Conservation (phyloP, 1,140 invertebrate genomes). For the Atta colombica region DNA sequence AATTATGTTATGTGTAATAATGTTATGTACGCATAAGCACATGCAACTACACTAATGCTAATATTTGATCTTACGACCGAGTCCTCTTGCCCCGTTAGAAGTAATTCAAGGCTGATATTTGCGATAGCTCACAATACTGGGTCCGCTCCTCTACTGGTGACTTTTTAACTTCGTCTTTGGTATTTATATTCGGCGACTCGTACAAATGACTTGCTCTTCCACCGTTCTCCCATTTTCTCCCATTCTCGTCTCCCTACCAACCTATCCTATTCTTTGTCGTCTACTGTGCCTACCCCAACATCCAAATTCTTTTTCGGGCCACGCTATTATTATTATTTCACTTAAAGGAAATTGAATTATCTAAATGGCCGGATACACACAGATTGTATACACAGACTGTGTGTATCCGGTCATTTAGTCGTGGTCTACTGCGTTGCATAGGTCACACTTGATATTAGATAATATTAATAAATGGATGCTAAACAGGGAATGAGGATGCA, state of each 20-base stretch:
- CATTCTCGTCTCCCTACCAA: slow-evolving; percentile 25
- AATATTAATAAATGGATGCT: slow-evolving; percentile 13
- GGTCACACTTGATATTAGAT: slow-evolving; percentile 5
- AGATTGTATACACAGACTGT: too few species aligned
- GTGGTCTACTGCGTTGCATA: neutral
- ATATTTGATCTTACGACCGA: slow-evolving; percentile 7
- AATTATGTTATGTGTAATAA: too few species aligned
- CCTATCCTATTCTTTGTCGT: slow-evolving; percentile 34
- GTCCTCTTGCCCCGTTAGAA: neutral
- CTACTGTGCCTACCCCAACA: slow-evolving; percentile 64
- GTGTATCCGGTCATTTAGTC: neutral
- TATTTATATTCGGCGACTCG: slow-evolving; percentile 76
- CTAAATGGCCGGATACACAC: too few species aligned
- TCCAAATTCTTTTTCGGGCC: slow-evolving; percentile 61
- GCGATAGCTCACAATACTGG: slow-evolving; percentile 33
- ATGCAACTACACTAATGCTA: neutral
- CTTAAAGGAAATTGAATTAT: slow-evolving; percentile 59
- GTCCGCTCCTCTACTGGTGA: slow-evolving; percentile 69
- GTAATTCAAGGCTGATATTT: neutral
- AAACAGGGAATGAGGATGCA: neutral
- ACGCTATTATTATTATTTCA: neutral
- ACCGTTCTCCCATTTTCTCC: slow-evolving; percentile 13
- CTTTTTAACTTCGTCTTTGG: slow-evolving; percentile 67
- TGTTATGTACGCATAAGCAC: neutral
- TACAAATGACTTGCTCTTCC: slow-evolving; percentile 47